Evolutionary conservation across 2,113 vertebrate species (phyloP).

Genomic region (Clarias batrachus): DNA sequence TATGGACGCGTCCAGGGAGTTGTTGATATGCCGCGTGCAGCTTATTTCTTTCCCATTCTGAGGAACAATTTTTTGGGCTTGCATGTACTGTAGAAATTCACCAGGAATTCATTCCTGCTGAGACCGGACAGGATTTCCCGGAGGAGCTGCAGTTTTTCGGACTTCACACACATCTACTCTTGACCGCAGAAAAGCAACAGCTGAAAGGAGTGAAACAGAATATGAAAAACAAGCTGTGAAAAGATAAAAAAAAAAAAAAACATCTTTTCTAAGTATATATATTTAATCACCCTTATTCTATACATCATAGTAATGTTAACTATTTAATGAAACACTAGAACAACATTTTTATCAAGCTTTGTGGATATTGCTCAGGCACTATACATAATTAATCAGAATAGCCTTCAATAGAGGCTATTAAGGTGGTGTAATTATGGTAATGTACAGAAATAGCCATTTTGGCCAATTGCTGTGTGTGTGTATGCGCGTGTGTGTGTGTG

Average conservation of each 20-base stretch:
- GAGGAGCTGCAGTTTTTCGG: constrained; percentile 29
- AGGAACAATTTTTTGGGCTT: constrained; percentile 41
- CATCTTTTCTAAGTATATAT: not conserved
- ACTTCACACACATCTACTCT: constrained; percentile 43
- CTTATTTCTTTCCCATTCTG: constrained; percentile 35
- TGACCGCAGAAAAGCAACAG: constrained; percentile 38
- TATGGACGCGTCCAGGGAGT: constrained; percentile 30
- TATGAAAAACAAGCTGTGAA: not conserved
- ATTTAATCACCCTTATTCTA: constrained; percentile 44
- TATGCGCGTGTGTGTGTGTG: not conserved
- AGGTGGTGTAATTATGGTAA: constrained; percentile 61
- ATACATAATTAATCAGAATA: constrained; percentile 68
- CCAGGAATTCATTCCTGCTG: constrained; percentile 43
- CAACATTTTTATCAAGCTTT: constrained; percentile 52
- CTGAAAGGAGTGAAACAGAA: constrained; percentile 36
- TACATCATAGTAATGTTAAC: constrained; percentile 65
- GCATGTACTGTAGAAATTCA: constrained; percentile 28
- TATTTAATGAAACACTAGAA: constrained; percentile 59
- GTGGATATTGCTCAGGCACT: constrained; percentile 50
- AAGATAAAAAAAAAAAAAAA: not conserved
- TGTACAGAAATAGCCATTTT: constrained; percentile 55
- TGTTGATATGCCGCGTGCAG: constrained; percentile 45
- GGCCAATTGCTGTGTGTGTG: constrained; percentile 39
- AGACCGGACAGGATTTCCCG: constrained; percentile 43
- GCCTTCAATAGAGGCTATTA: constrained; percentile 56